Evolutionary conservation across 2,113 vertebrate species (phyloP).

Genomic region (Otis tarda): DNA sequence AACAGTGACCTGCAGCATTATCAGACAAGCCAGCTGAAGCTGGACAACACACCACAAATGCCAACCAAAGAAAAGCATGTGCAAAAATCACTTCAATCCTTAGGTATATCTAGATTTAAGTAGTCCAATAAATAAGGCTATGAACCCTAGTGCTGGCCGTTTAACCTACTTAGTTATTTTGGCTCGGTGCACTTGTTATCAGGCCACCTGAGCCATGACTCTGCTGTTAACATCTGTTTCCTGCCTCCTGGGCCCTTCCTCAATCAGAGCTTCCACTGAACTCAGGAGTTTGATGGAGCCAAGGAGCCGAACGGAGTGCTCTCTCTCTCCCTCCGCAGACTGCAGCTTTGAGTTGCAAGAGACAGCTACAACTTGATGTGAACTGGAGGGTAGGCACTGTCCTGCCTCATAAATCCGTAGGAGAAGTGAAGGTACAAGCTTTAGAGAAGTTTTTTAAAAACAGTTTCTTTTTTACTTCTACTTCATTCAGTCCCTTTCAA

Average conservation of each 20-base stretch:
- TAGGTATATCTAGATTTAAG: neutral
- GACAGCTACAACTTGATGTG: neutral
- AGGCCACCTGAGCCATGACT: constrained; percentile 52
- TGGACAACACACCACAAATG: neutral
- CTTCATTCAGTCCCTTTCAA: neutral
- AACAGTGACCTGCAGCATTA: neutral
- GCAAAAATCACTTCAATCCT: neutral
- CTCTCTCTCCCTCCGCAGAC: accelerated
- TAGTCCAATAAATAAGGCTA: neutral
- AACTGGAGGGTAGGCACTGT: neutral
- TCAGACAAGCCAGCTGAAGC: neutral
- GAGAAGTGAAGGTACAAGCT: neutral
- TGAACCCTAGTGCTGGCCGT: neutral
- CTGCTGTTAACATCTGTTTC: constrained; percentile 48
- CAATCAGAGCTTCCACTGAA: neutral
- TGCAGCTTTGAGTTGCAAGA: constrained; percentile 23
- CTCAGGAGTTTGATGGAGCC: neutral
- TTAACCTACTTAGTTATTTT: constrained; percentile 38
- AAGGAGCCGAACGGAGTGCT: neutral
- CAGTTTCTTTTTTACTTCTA: neutral
- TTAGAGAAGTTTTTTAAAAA: neutral
- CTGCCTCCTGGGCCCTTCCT: constrained; percentile 42
- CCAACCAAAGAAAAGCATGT: neutral
- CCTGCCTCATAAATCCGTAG: neutral
- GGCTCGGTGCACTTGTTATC: constrained; percentile 28